Evolutionary conservation across 2,888 invertebrate genomes (phyloP).

Genomic region (Sylvicola cinctus): DNA sequence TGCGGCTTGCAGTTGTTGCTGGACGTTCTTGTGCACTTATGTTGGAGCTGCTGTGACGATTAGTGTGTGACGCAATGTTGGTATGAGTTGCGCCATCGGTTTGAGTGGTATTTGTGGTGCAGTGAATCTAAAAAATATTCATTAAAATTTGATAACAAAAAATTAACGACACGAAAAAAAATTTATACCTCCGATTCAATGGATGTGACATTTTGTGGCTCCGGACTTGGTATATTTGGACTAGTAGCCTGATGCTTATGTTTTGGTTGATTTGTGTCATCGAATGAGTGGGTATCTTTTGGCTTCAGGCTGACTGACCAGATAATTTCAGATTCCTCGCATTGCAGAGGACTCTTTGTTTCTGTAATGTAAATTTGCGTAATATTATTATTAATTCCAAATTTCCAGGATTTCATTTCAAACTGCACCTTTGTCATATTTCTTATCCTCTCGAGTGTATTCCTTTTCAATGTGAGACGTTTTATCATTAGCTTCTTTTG

Average conservation of each 20-base stretch:
- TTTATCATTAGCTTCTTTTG: too few relatives aligned
- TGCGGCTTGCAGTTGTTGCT: conserved; percentile 1
- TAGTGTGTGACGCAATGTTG: too few relatives aligned
- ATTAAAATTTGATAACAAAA: neutral
- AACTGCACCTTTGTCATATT: too few relatives aligned
- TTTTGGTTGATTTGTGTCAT: conserved; percentile 18
- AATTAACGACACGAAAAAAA: neutral
- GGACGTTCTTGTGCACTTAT: neutral
- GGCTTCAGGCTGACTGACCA: too few relatives aligned
- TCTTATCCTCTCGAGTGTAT: conserved; percentile 3
- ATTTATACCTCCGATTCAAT: conserved; percentile 5
- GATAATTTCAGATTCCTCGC: too few relatives aligned
- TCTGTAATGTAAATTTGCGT: too few relatives aligned
- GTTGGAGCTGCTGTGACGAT: neutral
- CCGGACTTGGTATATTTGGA: conserved; percentile 21
- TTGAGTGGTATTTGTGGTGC: neutral
- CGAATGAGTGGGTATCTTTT: too few relatives aligned
- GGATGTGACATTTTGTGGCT: conserved; percentile 7
- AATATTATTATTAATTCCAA: too few relatives aligned
- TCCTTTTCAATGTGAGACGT: conserved; percentile 3
- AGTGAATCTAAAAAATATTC: neutral
- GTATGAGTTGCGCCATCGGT: neutral
- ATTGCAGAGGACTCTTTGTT: too few relatives aligned
- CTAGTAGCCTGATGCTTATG: conserved; percentile 26
- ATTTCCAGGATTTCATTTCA: too few relatives aligned